phyloP scores from a whole-genome alignment of 2,113 vertebrate species.

The Siniperca knerii region DNA sequence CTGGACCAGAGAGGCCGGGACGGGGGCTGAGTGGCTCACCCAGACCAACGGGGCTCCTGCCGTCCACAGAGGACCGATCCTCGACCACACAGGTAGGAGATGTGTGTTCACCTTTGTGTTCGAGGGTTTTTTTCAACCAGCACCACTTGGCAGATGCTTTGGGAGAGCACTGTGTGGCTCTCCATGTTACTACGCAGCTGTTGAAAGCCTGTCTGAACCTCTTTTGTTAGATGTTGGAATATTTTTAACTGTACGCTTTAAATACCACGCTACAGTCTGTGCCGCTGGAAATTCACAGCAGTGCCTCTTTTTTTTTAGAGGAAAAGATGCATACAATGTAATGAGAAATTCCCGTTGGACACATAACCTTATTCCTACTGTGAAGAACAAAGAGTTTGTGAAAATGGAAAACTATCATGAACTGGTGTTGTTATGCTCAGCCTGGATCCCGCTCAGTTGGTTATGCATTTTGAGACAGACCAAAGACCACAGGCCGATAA shows the following conservation, averaged over 20 bases:
- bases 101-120: background rate
- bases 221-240: constrained; percentile 9
- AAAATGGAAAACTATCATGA: constrained; percentile 1
- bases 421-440: background rate
- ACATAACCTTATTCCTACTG: constrained; percentile 15
- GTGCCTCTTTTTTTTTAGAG: background rate
- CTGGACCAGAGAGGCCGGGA: constrained; percentile 89
- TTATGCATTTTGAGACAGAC: background rate
- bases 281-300: constrained; percentile 33
- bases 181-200: constrained; percentile 17
- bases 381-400: constrained; percentile 22
- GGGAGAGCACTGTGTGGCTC: constrained; percentile 2
- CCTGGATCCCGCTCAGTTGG: background rate
- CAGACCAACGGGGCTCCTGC: constrained; percentile 67
- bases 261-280: constrained; percentile 18
- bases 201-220: constrained; percentile 15
- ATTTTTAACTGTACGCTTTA: constrained; percentile 41
- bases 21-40: constrained; percentile 90
- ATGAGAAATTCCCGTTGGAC: constrained; percentile 24
- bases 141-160: constrained; percentile 40
- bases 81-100: constrained; percentile 91
- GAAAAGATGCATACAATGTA: constrained; percentile 15
- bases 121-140: background rate
- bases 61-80: constrained; percentile 86
- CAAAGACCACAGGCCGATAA: no score